Base-by-base conservation (phyloP, 2,797 vertebrate species). In the Pseudomugil tenellus region DNA sequence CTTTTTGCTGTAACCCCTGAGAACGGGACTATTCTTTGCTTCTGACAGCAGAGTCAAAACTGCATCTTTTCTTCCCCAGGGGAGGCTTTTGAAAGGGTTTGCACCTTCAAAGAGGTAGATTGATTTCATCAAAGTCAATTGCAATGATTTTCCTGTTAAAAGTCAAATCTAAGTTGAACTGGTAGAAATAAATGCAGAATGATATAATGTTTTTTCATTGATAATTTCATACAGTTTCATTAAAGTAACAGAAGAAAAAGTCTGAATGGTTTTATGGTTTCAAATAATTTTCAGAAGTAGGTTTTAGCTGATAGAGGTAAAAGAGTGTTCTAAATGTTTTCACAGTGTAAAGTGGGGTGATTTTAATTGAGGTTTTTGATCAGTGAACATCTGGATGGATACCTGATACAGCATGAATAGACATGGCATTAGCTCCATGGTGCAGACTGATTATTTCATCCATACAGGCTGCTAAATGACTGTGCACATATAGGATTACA, bases 81-180 rank as follows among this genome's bases (percentile, higher is more conserved):
- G 70, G 57, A 72, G 34, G 10, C 26, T 37, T 74, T 32, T 57
- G 58, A 51, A 63, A 71, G 34, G 54, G 61, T 29, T 29, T 23
- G 17, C 14, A n/a, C 43, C 13, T 5, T 49, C 31, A 51, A 51
- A 34, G 17, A 17, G 26, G 51, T 28, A 68, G 41, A 60, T 53
- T 53, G 35, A 68, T 60, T 68, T 60, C 19, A 68, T 49, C 0
- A 6, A 58, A n/a, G 58, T 54, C 46, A 55, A 16, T n/a, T 13
- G 12, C 32, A 41, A 65, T 28, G 37, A 65, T 59, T 35, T 54
- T 29, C 17, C 28, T 17, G 23, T 53, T 4, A 4, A 28, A 13
- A n/a, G 17, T 53, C 1, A 31, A 43, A 71, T 46, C 16, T 28
- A 53, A 28, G 46, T 35, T 34, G 35, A 58, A n/a, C n/a, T 31